Percentiles rank a stretch among this genome's conserved stretches.
Evolutionary conservation across 2,797 vertebrate species (phyloP).

Genomic region (Sebastes jordani): DNA sequence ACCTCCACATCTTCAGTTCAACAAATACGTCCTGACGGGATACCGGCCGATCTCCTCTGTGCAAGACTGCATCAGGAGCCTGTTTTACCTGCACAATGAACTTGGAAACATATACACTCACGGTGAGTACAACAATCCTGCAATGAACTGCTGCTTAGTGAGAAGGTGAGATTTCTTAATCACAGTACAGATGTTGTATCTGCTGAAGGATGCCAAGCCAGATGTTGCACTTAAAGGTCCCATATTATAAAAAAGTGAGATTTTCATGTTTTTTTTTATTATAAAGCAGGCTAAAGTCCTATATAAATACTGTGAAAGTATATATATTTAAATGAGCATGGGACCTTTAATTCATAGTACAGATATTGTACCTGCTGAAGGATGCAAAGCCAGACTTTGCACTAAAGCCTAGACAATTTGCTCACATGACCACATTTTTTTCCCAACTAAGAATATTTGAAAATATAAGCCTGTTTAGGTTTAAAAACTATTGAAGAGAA

Average conservation of each 20-base stretch:
- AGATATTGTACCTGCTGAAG: neutral
- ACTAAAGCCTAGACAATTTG: too few species aligned
- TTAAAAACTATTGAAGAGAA: neutral
- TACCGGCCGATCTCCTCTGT: constrained; percentile 91
- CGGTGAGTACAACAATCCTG: constrained; percentile 81
- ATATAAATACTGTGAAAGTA: too few species aligned
- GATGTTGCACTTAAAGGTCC: too few species aligned
- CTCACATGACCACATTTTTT: neutral
- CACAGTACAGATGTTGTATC: neutral
- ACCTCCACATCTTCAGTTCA: constrained; percentile 93
- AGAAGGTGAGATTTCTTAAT: constrained; percentile 7
- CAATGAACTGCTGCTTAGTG: neutral
- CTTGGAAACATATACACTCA: constrained; percentile 96
- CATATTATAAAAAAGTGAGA: too few species aligned
- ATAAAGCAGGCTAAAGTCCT: too few species aligned
- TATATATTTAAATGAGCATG: too few species aligned
- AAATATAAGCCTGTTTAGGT: neutral
- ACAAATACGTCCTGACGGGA: constrained; percentile 92
- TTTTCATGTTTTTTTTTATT: too few species aligned
- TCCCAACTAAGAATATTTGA: neutral
- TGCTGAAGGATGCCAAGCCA: neutral
- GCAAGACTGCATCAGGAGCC: constrained; percentile 90
- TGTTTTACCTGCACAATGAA: constrained; percentile 96
- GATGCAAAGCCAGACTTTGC: neutral
- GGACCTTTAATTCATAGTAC: neutral